These are phyloP conservation scores for Notospermus geniculatus DNA, from an alignment of 1,140 invertebrate genomes.

Conservation along the genomic window DNA sequence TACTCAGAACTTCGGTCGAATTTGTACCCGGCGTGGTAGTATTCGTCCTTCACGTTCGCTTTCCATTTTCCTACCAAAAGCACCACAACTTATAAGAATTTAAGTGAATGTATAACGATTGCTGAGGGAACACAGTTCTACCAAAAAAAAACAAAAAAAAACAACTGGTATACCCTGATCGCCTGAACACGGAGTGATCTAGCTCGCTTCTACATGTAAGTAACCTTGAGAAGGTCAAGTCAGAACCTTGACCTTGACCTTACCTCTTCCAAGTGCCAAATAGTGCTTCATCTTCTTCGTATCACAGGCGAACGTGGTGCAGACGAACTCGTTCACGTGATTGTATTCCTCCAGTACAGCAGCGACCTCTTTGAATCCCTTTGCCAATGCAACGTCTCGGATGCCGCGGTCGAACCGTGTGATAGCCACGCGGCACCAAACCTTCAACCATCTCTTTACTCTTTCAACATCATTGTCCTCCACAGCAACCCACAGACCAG, in stretches of 20 bases:
- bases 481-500: slow-evolving; percentile 29
- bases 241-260: too few relatives aligned
- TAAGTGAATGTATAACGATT: too few relatives aligned
- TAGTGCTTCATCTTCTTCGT: slow-evolving; percentile 24
- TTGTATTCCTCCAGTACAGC: slow-evolving; percentile 21
- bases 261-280: slow-evolving; percentile 26
- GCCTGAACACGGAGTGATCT: too few relatives aligned
- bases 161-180: too few relatives aligned
- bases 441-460: slow-evolving; percentile 23
- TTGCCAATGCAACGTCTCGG: slow-evolving; percentile 21
- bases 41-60: slow-evolving; percentile 27
- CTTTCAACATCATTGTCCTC: slow-evolving; percentile 23
- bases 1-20: slow-evolving; percentile 28
- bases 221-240: too few relatives aligned
- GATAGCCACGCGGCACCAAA: slow-evolving; percentile 26
- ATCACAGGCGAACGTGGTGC: slow-evolving; percentile 28
- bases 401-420: slow-evolving; percentile 19
- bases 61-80: slow-evolving; percentile 22
- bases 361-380: slow-evolving; percentile 17
- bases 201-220: too few relatives aligned
- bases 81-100: background rate
- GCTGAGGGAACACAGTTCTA: too few relatives aligned
- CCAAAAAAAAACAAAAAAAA: background rate
- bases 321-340: slow-evolving; percentile 34
- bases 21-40: slow-evolving; percentile 28